Conservation (phyloP, 2,888 invertebrate genomes). For the Ophion obscuratus region DNA sequence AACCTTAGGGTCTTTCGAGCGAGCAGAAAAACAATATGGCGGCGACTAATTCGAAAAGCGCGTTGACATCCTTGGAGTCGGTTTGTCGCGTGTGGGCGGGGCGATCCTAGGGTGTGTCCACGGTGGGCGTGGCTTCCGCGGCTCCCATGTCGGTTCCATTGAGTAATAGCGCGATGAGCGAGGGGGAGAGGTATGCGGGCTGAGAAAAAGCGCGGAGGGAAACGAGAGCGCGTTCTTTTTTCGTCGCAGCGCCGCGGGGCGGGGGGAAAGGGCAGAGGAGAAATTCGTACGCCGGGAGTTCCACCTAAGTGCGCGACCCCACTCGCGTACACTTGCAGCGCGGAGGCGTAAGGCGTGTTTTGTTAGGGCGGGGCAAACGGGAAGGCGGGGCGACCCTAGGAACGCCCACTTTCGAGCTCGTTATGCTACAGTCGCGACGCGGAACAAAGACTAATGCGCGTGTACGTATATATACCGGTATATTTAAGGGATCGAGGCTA, state of each 20-base stretch:
- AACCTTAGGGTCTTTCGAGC: neutral
- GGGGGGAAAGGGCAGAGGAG: neutral
- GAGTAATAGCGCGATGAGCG: constrained; percentile 10
- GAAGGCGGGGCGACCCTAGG: constrained; percentile 32
- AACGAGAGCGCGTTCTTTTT: constrained; percentile 39
- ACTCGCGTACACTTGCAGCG: neutral
- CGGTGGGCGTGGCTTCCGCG: constrained; percentile 36
- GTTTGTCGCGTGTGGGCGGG: constrained; percentile 40
- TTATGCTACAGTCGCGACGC: constrained; percentile 16
- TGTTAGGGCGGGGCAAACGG: constrained; percentile 2
- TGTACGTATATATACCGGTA: neutral
- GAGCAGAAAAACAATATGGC: constrained; percentile 60
- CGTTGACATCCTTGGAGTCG: constrained; percentile 66
- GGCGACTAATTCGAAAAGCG: constrained; percentile 66
- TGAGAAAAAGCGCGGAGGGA: neutral
- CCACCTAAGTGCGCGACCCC: neutral
- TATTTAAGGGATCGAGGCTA: neutral
- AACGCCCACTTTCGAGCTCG: constrained; percentile 13
- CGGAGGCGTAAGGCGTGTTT: constrained; percentile 11
- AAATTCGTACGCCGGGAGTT: constrained; percentile 22
- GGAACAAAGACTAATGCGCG: constrained; percentile 24
- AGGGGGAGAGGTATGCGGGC: neutral
- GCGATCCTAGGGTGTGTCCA: constrained; percentile 3
- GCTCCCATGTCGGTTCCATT: constrained; percentile 42
- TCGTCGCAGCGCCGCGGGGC: constrained; percentile 20